Conservation (phyloP, 1,140 invertebrate genomes). For the Pygmarrhopalites habei region DNA sequence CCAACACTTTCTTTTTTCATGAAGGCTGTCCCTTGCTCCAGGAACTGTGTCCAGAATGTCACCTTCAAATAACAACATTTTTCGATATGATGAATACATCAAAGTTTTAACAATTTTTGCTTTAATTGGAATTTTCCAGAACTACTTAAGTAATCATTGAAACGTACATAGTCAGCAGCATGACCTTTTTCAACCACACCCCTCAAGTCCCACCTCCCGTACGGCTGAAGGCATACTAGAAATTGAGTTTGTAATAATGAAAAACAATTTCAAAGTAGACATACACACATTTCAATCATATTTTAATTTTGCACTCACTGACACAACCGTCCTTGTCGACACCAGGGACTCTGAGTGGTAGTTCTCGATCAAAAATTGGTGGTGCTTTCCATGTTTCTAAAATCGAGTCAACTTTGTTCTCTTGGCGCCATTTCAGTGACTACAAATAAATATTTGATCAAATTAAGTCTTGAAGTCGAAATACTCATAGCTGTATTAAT, state of each 20-base stretch:
- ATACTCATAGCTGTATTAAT: background rate
- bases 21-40: constrained; percentile 3
- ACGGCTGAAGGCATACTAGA: constrained; percentile 17
- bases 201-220: constrained; percentile 23
- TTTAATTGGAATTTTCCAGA: too few relatives aligned
- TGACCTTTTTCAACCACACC: constrained; percentile 5
- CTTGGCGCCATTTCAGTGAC: constrained; percentile 15
- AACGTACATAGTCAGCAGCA: constrained; percentile 1
- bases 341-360: constrained; percentile 9
- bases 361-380: background rate
- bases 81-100: too few relatives aligned
- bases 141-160: too few relatives aligned
- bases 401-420: background rate
- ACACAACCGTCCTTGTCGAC: constrained; percentile 18
- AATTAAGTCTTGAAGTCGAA: background rate
- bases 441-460: background rate
- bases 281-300: too few relatives aligned
- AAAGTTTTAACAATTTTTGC: too few relatives aligned
- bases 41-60: background rate
- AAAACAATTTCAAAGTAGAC: too few relatives aligned
- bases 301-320: background rate
- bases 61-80: too few relatives aligned
- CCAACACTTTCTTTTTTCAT: constrained; percentile 18
- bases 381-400: background rate
- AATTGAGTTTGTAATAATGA: background rate